Evolutionary conservation across 2,113 vertebrate species (phyloP).

Genomic region (Rynchops niger): DNA sequence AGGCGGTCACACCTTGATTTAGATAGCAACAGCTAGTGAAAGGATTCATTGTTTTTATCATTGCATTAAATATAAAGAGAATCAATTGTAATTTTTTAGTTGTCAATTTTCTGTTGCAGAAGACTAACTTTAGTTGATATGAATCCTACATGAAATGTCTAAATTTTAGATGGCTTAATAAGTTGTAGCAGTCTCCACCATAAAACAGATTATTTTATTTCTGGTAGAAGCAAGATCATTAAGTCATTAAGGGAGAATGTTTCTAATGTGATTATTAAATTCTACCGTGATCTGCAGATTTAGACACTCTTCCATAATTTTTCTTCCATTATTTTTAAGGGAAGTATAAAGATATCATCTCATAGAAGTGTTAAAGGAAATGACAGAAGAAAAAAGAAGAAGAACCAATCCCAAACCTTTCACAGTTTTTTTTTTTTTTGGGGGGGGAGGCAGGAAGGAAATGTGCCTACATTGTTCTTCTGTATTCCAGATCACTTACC

Average conservation of each 20-base stretch:
- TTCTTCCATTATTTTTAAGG: neutral
- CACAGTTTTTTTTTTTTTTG: too few species aligned
- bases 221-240: neutral
- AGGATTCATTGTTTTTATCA: neutral
- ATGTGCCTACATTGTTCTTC: neutral
- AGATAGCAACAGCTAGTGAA: neutral
- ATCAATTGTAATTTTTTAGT: neutral
- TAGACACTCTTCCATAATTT: neutral
- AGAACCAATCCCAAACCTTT: neutral
- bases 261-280: neutral
- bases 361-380: neutral
- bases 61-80: neutral
- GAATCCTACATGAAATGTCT: neutral
- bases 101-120: neutral
- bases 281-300: neutral
- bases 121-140: neutral
- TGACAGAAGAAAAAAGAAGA: neutral
- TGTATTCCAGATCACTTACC: neutral
- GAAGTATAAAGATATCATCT: neutral
- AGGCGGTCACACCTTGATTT: neutral
- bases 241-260: conserved; percentile 8
- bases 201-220: neutral
- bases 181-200: neutral
- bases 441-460: neutral
- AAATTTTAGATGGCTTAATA: neutral